Evolutionary conservation across 2,113 vertebrate species (phyloP).

Genomic region (Lethenteron camtschaticum): DNA sequence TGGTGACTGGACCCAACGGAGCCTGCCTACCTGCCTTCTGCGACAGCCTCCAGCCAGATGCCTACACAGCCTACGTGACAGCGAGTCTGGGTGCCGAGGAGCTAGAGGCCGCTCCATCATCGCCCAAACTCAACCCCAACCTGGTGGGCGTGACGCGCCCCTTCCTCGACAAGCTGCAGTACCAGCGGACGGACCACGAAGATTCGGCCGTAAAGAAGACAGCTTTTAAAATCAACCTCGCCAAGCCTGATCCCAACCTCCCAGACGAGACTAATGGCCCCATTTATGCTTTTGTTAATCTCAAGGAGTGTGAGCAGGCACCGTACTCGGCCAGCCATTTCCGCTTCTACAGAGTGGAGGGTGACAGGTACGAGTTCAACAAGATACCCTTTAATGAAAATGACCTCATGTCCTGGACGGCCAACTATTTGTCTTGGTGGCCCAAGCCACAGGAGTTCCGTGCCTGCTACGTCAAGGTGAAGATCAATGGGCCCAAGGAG

Average conservation of each 20-base stretch:
- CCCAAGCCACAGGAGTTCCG: slow-evolving; percentile 92
- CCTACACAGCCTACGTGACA: slow-evolving; percentile 62
- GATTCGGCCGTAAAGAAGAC: slow-evolving; percentile 60
- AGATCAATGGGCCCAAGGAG: slow-evolving; percentile 51
- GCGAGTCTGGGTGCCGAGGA: slow-evolving; percentile 74
- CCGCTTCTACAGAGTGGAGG: slow-evolving; percentile 73
- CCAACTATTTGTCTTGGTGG: slow-evolving; percentile 84
- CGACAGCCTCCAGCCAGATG: slow-evolving; percentile 36
- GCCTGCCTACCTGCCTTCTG: slow-evolving; percentile 88
- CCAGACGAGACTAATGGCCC: slow-evolving; percentile 52
- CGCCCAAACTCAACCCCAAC: slow-evolving; percentile 42
- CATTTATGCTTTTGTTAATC: slow-evolving; percentile 56
- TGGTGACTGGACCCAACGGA: slow-evolving; percentile 61
- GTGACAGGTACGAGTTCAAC: slow-evolving; percentile 80
- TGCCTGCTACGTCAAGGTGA: slow-evolving; percentile 78
- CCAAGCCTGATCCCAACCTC: slow-evolving; percentile 60
- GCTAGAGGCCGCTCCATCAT: slow-evolving; percentile 61
- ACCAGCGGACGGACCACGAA: slow-evolving; percentile 58
- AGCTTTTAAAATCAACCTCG: slow-evolving; percentile 56
- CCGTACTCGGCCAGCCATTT: slow-evolving; percentile 52
- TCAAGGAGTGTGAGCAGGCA: slow-evolving; percentile 52
- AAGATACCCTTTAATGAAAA: slow-evolving; percentile 77
- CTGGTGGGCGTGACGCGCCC: slow-evolving; percentile 66
- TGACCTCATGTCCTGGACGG: slow-evolving; percentile 59
- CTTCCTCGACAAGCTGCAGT: slow-evolving; percentile 55